Evolutionary conservation across 2,113 vertebrate species (phyloP).

Genomic region (Sclerurus mexicanus): DNA sequence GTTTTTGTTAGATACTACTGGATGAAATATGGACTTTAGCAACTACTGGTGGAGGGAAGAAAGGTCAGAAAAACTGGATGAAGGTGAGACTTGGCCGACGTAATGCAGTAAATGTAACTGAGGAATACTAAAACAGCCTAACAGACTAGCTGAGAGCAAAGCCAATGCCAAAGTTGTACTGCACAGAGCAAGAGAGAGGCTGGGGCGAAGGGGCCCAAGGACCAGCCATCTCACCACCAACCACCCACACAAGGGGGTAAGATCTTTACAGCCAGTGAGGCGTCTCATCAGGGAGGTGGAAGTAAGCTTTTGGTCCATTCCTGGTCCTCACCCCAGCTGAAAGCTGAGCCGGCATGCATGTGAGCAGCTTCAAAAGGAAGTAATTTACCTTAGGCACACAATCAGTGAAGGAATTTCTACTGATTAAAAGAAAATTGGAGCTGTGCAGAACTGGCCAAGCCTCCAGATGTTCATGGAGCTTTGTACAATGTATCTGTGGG

Average conservation of each 20-base stretch:
- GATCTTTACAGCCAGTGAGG: not conserved
- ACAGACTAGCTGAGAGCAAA: not conserved
- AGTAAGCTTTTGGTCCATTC: not conserved
- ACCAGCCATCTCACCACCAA: fast-evolving
- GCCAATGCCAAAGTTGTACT: not conserved
- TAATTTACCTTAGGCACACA: constrained; percentile 50
- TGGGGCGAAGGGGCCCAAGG: not conserved
- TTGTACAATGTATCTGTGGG: not conserved
- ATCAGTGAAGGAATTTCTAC: constrained; percentile 45
- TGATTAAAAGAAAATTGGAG: not conserved
- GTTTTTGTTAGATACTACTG: not conserved
- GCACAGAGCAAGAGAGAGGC: not conserved
- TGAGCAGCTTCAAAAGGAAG: constrained; percentile 49
- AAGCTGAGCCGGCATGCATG: not conserved
- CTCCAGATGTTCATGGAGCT: constrained; percentile 46
- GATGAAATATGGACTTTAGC: not conserved
- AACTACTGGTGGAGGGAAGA: not conserved
- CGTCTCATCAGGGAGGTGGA: not conserved
- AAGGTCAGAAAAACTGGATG: not conserved
- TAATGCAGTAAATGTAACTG: not conserved
- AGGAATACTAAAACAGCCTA: not conserved
- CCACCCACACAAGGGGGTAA: fast-evolving
- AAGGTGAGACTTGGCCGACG: not conserved
- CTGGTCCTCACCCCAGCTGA: not conserved
- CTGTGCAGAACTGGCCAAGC: constrained; percentile 18